Conservation (phyloP, 2,113 vertebrate species). For the Crypturellus undulatus region DNA sequence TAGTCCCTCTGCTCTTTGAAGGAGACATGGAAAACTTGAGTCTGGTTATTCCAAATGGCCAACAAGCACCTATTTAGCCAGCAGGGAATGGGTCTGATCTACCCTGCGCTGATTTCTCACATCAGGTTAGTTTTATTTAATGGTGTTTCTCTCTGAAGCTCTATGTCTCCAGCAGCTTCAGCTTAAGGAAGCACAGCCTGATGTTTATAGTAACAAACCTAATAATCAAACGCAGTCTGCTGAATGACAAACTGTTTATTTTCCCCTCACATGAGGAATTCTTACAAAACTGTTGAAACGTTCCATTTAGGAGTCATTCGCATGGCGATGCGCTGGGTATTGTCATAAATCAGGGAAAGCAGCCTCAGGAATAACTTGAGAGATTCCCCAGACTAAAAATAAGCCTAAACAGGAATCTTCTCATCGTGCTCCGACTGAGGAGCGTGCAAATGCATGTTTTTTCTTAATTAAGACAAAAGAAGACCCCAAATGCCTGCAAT, state of each 20-base stretch:
- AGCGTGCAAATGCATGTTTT: neutral
- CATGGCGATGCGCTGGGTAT: neutral
- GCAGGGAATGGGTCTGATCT: neutral
- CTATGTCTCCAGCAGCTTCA: neutral
- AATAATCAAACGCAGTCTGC: constrained; percentile 4
- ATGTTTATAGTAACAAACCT: constrained; percentile 42
- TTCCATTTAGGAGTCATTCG: constrained; percentile 48
- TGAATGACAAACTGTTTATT: constrained; percentile 42
- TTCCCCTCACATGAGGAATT: constrained; percentile 46
- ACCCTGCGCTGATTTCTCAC: neutral
- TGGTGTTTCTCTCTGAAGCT: neutral
- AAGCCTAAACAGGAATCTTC: constrained; percentile 28
- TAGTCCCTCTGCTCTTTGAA: neutral
- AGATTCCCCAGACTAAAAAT: constrained; percentile 12
- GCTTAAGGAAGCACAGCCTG: neutral
- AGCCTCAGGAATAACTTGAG: constrained; percentile 38
- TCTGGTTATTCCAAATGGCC: neutral
- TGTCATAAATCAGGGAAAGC: constrained; percentile 28
- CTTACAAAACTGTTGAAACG: constrained; percentile 33
- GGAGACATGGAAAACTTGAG: neutral
- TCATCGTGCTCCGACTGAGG: neutral
- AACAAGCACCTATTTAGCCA: neutral
- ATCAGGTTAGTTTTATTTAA: neutral
- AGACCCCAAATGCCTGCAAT: neutral
- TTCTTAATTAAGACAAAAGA: neutral